Evolutionary conservation across 2,797 vertebrate genomes (phyloP).

Genomic region (Crotalus adamanteus): DNA sequence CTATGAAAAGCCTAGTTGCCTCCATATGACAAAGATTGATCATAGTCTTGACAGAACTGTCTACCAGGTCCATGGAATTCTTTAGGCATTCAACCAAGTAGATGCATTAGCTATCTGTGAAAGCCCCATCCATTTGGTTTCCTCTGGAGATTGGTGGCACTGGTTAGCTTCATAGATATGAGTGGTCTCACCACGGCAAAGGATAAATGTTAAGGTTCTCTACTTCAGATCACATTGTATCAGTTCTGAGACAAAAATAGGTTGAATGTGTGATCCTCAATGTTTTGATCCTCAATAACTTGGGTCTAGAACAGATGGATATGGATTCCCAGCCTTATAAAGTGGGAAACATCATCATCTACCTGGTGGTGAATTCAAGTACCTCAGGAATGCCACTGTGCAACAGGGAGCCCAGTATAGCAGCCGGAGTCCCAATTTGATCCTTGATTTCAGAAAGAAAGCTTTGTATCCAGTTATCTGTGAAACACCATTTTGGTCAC

Average conservation of each 20-base stretch:
- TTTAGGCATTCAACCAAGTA: background rate
- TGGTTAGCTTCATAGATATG: background rate
- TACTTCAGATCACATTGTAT: background rate
- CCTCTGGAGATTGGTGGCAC: background rate
- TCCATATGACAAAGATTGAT: background rate
- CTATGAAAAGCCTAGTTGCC: background rate
- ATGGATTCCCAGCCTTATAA: background rate
- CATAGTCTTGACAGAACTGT: background rate
- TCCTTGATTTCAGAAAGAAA: background rate
- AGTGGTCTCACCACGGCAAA: background rate
- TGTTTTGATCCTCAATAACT: background rate
- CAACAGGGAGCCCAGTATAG: background rate
- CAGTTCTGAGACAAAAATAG: background rate
- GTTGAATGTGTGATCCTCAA: background rate
- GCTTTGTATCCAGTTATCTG: background rate
- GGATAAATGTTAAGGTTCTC: background rate
- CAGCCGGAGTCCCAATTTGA: background rate
- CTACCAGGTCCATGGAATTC: background rate
- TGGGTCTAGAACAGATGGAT: background rate
- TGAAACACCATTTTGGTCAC: background rate
- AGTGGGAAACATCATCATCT: background rate
- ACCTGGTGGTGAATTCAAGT: background rate
- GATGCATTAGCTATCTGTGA: background rate
- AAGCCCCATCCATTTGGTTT: background rate
- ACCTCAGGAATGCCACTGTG: background rate